A percentile compares a stretch with the other conserved stretches of the same genome.
Conservation (phyloP, 1,140 invertebrate species). For the Drosophila pandora region DNA sequence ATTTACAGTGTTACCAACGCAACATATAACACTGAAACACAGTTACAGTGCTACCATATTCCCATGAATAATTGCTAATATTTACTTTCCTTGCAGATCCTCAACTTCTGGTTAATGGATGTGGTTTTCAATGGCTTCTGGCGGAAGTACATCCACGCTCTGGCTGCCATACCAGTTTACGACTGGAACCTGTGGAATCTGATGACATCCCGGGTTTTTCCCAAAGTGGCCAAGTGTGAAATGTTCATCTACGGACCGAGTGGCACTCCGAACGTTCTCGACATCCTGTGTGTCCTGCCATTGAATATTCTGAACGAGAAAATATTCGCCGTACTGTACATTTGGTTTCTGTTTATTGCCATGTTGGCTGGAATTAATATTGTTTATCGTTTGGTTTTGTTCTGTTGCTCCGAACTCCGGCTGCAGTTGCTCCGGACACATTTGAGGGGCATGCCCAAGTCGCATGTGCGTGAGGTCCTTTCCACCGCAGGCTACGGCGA, state of each 20-base stretch:
- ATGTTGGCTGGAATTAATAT: slow-evolving; percentile 87
- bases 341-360: slow-evolving; percentile 90
- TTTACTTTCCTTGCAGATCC: slow-evolving; percentile 77
- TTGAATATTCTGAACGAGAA: slow-evolving; percentile 92
- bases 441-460: slow-evolving; percentile 60
- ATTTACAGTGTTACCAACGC: background rate
- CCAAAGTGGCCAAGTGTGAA: slow-evolving; percentile 91
- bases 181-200: slow-evolving; percentile 82
- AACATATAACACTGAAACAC: no score
- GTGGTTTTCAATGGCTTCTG: slow-evolving; percentile 90
- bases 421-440: slow-evolving; percentile 85
- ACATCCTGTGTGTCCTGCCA: slow-evolving; percentile 89
- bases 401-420: slow-evolving; percentile 65
- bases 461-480: slow-evolving; percentile 54
- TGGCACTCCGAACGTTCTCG: slow-evolving; percentile 86
- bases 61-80: no score
- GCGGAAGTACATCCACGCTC: slow-evolving; percentile 87
- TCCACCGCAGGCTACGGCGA: slow-evolving; percentile 85
- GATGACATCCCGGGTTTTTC: slow-evolving; percentile 88
- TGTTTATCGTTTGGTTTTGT: slow-evolving; percentile 84
- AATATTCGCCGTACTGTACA: slow-evolving; percentile 91
- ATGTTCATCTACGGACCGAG: slow-evolving; percentile 88
- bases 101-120: slow-evolving; percentile 87
- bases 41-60: background rate
- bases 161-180: slow-evolving; percentile 84